Base-by-base conservation (phyloP, 2,113 vertebrate species). In the Proterorhinus semilunaris region DNA sequence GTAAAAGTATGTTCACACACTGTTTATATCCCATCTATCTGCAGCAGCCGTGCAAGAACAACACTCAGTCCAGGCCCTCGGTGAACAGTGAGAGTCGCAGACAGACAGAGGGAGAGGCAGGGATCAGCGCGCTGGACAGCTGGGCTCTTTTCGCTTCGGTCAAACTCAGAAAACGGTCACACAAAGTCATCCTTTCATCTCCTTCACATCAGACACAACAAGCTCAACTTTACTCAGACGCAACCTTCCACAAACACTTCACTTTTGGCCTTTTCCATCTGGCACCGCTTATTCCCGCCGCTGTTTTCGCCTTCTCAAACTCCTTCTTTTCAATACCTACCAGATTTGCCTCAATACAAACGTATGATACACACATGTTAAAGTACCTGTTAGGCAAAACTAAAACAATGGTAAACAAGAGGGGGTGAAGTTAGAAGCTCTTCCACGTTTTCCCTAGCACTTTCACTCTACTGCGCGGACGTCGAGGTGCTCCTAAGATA, bases 141-240 rank as follows among this genome's bases (percentile, higher is more conserved):
- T 88, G 90, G 85, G 66, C 75, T 13, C 10, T 62, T 79, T 79
- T 83, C 75, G 3, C 17, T 0, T 62, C 48, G 86, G 86, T 90
- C 84, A 83, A 59, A 77, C 81, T 80, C 83, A 84, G 83, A 85
- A 81, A 75, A 78, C 75, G 58, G 80, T 75, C 69, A 48, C 66
- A 48, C 49, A 88, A 86, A 65, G 86, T 86, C 88, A 76, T 77
- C 72, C 81, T 91, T 85, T 90, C 76, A 85, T 87, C 85, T 86
- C 55, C 12, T 70, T 80, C 48, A 81, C 58, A 68, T 54, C 83
- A 82, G 78, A 83, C 54, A 53, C 78, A 74, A 61, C 66, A 63
- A 64, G 55, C 68, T 73, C 66, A 86, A 86, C 79, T 81, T 81
- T 66, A 70, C 81, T 78, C 63, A 73, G 42, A 77, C 80, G 62